Conservation (phyloP, 2,113 vertebrate species). For the Sclerurus mexicanus region DNA sequence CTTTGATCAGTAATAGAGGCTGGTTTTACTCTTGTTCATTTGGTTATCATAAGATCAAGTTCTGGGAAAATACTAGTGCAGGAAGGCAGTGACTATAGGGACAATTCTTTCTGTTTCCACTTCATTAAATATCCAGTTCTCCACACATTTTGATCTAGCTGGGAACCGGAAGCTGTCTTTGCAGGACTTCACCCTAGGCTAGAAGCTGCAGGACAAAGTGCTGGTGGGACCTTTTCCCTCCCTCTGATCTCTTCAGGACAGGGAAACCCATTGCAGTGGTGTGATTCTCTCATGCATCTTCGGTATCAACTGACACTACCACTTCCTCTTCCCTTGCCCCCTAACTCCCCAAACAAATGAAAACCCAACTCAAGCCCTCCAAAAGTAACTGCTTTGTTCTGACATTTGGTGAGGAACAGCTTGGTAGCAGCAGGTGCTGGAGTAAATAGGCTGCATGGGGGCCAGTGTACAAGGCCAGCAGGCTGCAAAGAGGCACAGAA, state of each 20-base stretch:
- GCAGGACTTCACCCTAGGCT: neutral
- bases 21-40: neutral
- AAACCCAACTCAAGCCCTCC: neutral
- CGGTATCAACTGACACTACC: neutral
- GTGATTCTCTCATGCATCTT: neutral
- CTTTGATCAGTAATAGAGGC: neutral
- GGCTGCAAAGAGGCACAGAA: neutral
- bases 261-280: neutral
- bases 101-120: neutral
- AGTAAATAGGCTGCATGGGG: neutral
- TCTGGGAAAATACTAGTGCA: neutral
- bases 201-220: neutral
- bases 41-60: neutral
- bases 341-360: fast-evolving
- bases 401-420: neutral
- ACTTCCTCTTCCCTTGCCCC: neutral
- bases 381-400: neutral
- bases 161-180: neutral
- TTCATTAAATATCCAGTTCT: neutral
- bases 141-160: neutral
- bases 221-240: neutral
- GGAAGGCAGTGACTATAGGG: neutral
- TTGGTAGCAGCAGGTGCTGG: neutral
- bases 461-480: neutral
- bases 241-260: neutral